phyloP scores from a whole-genome alignment of 1,140 invertebrate genomes.

The Bacillus rossius region DNA sequence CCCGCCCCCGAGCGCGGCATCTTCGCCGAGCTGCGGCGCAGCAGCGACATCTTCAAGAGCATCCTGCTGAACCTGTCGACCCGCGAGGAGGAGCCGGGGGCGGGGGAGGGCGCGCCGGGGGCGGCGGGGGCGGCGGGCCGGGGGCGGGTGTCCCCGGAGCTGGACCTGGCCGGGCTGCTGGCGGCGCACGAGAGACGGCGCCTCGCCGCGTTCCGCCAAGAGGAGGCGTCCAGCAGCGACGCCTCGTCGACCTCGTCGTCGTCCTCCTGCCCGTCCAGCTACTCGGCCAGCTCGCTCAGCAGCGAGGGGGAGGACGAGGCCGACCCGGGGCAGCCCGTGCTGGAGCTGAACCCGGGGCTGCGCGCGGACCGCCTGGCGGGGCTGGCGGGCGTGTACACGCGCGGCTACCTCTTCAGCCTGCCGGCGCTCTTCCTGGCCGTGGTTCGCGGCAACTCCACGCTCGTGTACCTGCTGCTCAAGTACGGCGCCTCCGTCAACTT shows the following conservation, averaged over 20 bases:
- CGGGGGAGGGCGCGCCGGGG: background rate
- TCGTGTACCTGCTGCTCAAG: constrained; percentile 48
- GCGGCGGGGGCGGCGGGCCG: background rate
- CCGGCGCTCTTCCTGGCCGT: constrained; percentile 51
- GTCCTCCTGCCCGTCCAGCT: constrained; percentile 20
- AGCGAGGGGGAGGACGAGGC: constrained; percentile 18
- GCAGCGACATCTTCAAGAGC: constrained; percentile 42
- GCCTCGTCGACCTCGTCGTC: constrained; percentile 20
- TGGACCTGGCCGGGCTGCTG: constrained; percentile 36
- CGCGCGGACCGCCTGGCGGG: constrained; percentile 32
- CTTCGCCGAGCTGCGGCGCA: constrained; percentile 40
- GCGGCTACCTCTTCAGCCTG: constrained; percentile 45
- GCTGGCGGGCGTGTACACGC: constrained; percentile 41
- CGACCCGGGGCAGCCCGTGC: constrained; percentile 22
- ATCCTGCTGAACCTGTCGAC: constrained; percentile 41
- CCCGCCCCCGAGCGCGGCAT: constrained; percentile 29
- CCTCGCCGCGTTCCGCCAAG: constrained; percentile 22
- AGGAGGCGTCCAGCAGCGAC: background rate
- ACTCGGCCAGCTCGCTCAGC: constrained; percentile 18
- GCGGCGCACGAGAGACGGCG: constrained; percentile 38
- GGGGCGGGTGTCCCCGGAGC: constrained; percentile 14
- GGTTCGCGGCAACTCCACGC: constrained; percentile 43
- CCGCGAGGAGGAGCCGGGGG: constrained; percentile 26
- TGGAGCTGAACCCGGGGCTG: constrained; percentile 32
- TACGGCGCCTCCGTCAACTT: constrained; percentile 48